A percentile compares a stretch with the other conserved stretches of the same genome.
These are phyloP conservation scores for Halictus quadricinctus DNA, from an alignment of 2,888 invertebrate species.

Conservation along the genomic window DNA sequence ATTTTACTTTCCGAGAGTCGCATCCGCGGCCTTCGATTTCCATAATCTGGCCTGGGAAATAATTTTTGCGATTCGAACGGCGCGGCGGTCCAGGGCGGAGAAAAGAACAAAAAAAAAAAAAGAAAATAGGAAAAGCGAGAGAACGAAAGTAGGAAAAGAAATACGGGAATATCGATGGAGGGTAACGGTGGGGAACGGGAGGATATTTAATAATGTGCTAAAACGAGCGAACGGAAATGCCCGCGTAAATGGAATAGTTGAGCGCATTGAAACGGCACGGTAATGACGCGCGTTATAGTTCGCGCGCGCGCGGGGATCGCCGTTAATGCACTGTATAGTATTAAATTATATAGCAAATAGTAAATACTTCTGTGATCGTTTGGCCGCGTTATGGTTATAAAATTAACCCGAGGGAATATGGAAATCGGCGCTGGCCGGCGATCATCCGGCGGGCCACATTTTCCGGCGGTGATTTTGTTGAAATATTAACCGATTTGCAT, in stretches of 20 bases:
- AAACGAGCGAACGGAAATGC: constrained; percentile 14
- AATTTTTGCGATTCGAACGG: constrained; percentile 14
- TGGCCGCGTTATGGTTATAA: constrained; percentile 44
- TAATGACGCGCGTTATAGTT: constrained; percentile 18
- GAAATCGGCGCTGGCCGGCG: constrained; percentile 38
- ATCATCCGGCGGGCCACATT: constrained; percentile 36
- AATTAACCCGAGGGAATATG: constrained; percentile 46
- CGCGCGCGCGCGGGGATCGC: background rate
- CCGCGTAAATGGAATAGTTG: constrained; percentile 23
- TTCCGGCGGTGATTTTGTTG: constrained; percentile 43
- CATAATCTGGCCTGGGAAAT: constrained; percentile 39
- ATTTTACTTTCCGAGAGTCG: constrained; percentile 11
- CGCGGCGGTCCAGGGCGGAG: background rate
- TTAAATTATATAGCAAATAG: constrained; percentile 46
- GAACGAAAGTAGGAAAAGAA: background rate
- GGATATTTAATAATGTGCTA: constrained; percentile 27
- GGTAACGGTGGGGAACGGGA: background rate
- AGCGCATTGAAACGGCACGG: constrained; percentile 9
- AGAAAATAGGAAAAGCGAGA: background rate
- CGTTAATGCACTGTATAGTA: constrained; percentile 27
- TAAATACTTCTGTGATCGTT: constrained; percentile 47
- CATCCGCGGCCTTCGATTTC: constrained; percentile 29
- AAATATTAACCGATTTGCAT: constrained; percentile 58
- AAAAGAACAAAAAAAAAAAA: background rate
- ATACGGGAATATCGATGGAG: constrained; percentile 10